A percentile compares a stretch with the other conserved stretches of the same genome.
Evolutionary conservation across 2,797 vertebrate genomes (phyloP).

Genomic region (Apodemus agrarius): DNA sequence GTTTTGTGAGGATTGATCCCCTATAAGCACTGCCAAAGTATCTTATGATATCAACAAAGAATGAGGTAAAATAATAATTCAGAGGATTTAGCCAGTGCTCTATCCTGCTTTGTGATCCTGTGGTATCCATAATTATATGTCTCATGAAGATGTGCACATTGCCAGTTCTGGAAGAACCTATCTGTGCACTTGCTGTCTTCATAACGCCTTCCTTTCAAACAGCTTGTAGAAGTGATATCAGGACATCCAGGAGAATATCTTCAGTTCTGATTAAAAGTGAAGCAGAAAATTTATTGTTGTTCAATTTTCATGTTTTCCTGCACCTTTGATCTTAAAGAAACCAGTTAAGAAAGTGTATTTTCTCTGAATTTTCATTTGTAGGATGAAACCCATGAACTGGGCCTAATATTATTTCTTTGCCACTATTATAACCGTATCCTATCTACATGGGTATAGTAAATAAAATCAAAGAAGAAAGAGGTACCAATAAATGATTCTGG

Average conservation of each 20-base stretch:
- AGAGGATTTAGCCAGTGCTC: neutral
- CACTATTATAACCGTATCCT: neutral
- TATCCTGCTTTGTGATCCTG: neutral
- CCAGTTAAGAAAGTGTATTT: constrained; percentile 13
- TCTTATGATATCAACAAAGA: constrained; percentile 52
- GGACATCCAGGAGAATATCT: neutral
- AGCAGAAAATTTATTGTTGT: constrained; percentile 26
- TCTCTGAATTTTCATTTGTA: neutral
- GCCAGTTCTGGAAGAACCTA: neutral
- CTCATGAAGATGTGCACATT: neutral
- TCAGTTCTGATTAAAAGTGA: neutral
- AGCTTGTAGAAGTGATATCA: neutral
- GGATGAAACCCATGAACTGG: neutral
- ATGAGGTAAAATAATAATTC: constrained; percentile 38
- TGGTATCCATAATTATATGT: neutral
- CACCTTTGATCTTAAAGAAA: neutral
- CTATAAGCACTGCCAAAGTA: constrained; percentile 48
- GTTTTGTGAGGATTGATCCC: neutral
- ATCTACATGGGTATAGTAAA: neutral
- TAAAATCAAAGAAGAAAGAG: constrained; percentile 7
- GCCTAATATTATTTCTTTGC: neutral
- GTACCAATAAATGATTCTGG: constrained; percentile 6
- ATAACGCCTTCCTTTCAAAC: neutral
- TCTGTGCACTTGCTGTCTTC: neutral
- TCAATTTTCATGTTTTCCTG: neutral